Evolutionary conservation across 2,797 vertebrate genomes (phyloP), one percentile per base, ranked within the genome.

Genomic region (Myotis daubentonii): DNA sequence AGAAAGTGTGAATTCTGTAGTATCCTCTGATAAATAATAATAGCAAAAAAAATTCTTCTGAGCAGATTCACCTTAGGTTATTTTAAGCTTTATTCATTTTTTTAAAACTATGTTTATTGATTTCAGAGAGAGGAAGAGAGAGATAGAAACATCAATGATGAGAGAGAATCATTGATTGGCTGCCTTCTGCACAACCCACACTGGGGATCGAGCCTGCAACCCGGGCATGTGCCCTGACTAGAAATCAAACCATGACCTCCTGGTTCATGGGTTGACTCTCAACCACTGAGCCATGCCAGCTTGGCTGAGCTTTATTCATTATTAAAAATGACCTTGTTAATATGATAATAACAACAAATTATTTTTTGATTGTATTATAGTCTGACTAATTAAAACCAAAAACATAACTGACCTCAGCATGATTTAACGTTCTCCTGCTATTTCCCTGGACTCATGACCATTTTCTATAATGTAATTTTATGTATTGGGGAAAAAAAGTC

Each of bases 341-440:
- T 92, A 86, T 91, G 28, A 30, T 49, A 91, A 25, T 60, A 85
- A 74, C 4, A 87, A 33, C n/a, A 91, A 94, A 89, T 71, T 87
- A 22, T 91, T 51, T 20, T 76, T 86, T 95, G n/a, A 87, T 89
- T 80, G 8, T 66, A 16, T 74, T 91, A 51, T 38, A 28, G 70
- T 86, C 83, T 33, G 47, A 87, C 57, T 95, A 91, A 86, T 89
- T 89, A 85, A 87, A 95, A 91, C 12, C 3, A 8, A 87, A 90
- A 94, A n/a, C 20, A 33, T 66, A 72, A 85, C 2, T 75, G 41
- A 93, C 47, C 36, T 94, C 57, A 84, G 60, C 8, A 60, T 84
- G 19, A 89, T 79, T 89, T 82, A 87, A 44, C 82, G 23, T 62
- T 83, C 57, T 95, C 33, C 47, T 92, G 55, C 33, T 92, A 9